These are phyloP conservation scores for Nezara viridula DNA, from an alignment of 2,888 invertebrate genomes.

Conservation along the genomic window DNA sequence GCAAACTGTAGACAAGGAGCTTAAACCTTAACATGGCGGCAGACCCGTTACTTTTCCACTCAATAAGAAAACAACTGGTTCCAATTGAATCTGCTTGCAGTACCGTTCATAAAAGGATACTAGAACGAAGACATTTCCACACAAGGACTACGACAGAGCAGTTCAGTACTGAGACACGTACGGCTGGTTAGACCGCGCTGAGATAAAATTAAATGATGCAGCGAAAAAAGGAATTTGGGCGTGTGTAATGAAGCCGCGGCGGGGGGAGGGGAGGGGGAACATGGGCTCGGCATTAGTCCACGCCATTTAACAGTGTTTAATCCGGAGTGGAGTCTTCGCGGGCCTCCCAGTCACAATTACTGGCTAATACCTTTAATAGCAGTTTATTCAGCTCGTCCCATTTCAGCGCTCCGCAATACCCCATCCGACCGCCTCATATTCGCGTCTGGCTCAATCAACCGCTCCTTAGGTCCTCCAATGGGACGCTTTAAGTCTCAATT, in stretches of 20 bases:
- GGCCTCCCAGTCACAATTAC: conserved; percentile 17
- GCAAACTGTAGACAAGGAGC: too few relatives aligned
- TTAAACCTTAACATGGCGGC: too few relatives aligned
- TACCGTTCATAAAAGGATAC: neutral
- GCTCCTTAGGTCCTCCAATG: neutral
- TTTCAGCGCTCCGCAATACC: conserved; percentile 36
- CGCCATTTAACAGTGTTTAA: conserved; percentile 40
- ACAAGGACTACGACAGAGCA: neutral
- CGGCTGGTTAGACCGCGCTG: neutral
- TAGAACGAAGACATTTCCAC: neutral
- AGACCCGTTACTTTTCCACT: neutral
- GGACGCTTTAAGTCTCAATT: neutral
- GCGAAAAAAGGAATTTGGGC: conserved; percentile 30
- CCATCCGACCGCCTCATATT: neutral
- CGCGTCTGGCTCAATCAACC: neutral
- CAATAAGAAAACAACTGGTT: neutral
- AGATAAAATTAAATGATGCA: conserved; percentile 17
- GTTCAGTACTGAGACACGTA: neutral
- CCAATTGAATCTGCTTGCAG: neutral
- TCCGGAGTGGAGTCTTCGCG: neutral
- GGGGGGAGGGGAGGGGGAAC: neutral
- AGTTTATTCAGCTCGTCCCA: conserved; percentile 39
- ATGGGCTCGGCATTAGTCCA: neutral
- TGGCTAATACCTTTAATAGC: conserved; percentile 43
- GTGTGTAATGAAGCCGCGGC: conserved; percentile 10